Evolutionary conservation across 2,888 invertebrate genomes (phyloP), one percentile per base, ranked within the genome.

Genomic region (Spilarctia lutea): DNA sequence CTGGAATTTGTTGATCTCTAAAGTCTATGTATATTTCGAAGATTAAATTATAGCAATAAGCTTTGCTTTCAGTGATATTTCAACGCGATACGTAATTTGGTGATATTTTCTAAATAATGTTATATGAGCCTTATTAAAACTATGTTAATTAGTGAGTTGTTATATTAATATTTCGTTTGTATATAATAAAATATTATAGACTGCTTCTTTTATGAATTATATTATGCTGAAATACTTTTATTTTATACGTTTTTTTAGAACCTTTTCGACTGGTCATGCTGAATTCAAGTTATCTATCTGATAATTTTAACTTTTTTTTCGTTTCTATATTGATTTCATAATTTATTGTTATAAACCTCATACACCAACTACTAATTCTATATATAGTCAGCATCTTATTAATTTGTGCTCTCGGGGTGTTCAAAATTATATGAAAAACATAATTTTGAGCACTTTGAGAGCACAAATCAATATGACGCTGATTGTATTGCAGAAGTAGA

Each of bases 71-170:
- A 90, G 93, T 93, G 93, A 94, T 94, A 94, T 90, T 82, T 92
- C 87, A 89, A 92, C 90, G 90, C 90, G 91, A 95, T 95, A 95
- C 95, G 95, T 95, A 95, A 94, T 93, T 92, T 87, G 93, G 95
- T 95, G 95, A 95, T 95, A 95, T 94, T 92, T 93, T 92, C 63
- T 81, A 87, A 85, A 80, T 85, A 89, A 89, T 91, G 90, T 86
- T 90, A 83, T 90, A 89, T 90, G 91, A 94, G 93, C 92, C 93
- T 94, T 93, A 92, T 88, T 91, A 87, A 90, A 88, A 76, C 83
- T 81, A 87, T 76, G 81, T 81, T 85, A 81, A 81, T 80, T 73
- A 71, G 72, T 78, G 73, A 73, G 74, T 82, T 79, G 81, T 83
- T 81, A 83, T 82, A 91, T 87, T 85, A 86, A 89, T 90, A 87